These are phyloP conservation scores for Chaetodon auriga DNA, from an alignment of 2,113 vertebrate species.

Conservation along the genomic window DNA sequence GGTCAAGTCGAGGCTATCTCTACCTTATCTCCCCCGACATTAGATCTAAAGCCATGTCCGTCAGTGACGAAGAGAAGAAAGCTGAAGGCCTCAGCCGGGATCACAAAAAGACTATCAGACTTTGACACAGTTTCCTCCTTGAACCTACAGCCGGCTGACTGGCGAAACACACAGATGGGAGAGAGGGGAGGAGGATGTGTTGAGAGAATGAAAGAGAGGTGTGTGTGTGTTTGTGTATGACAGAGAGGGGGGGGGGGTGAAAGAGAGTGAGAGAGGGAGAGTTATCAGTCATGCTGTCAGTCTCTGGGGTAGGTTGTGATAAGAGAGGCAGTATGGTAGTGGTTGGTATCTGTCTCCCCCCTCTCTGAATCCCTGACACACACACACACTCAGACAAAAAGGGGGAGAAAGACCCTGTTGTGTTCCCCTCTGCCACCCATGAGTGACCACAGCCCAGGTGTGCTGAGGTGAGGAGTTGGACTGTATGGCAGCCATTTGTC, in stretches of 20 bases:
- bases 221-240: slow-evolving; percentile 47
- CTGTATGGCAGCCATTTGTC: slow-evolving; percentile 66
- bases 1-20: slow-evolving; percentile 68
- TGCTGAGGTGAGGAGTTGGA: slow-evolving; percentile 53
- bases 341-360: slow-evolving; percentile 60
- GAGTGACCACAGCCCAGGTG: slow-evolving; percentile 68
- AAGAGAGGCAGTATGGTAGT: slow-evolving; percentile 58
- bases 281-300: slow-evolving; percentile 77
- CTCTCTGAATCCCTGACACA: slow-evolving; percentile 20
- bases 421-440: slow-evolving; percentile 64
- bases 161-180: slow-evolving; percentile 1
- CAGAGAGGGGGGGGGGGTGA: slow-evolving; percentile 11
- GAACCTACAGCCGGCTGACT: slow-evolving; percentile 43
- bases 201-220: slow-evolving; percentile 42
- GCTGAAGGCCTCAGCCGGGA: slow-evolving; percentile 47
- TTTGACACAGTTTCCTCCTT: slow-evolving; percentile 38
- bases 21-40: slow-evolving; percentile 54
- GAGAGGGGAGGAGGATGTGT: not conserved
- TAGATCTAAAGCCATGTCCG: slow-evolving; percentile 51
- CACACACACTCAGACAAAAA: slow-evolving; percentile 19
- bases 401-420: slow-evolving; percentile 61
- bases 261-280: slow-evolving; percentile 51
- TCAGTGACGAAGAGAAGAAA: slow-evolving; percentile 57
- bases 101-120: slow-evolving; percentile 47
- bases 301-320: slow-evolving; percentile 73